Conservation (phyloP, 2,888 invertebrate species). For the Phaedon cochleariae region DNA sequence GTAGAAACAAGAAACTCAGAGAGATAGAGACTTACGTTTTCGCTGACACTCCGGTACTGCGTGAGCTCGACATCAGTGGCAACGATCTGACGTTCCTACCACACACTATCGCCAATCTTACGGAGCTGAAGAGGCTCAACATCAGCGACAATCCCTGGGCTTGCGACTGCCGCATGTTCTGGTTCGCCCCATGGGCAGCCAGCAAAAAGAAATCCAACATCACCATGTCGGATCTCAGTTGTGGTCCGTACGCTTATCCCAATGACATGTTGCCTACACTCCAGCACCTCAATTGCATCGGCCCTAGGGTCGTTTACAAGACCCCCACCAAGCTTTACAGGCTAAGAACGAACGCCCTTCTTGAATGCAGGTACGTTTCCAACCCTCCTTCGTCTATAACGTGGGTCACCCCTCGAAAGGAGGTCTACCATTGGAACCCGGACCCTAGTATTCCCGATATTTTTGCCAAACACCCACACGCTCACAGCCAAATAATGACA, state of each 20-base stretch:
- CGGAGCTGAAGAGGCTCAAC: slow-evolving; percentile 70
- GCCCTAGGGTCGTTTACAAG: slow-evolving; percentile 69
- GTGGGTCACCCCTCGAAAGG: slow-evolving; percentile 83
- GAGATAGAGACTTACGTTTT: slow-evolving; percentile 72
- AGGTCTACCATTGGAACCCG: slow-evolving; percentile 81
- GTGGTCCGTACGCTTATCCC: slow-evolving; percentile 70
- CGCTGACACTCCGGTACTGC: slow-evolving; percentile 68
- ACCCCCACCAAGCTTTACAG: slow-evolving; percentile 72
- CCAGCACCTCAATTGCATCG: slow-evolving; percentile 75
- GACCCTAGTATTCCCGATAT: slow-evolving; percentile 72
- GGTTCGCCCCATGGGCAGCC: slow-evolving; percentile 55
- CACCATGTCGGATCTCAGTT: slow-evolving; percentile 69
- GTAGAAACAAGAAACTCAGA: slow-evolving; percentile 69
- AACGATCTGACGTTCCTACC: slow-evolving; percentile 79
- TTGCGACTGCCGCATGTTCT: slow-evolving; percentile 79
- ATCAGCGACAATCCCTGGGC: slow-evolving; percentile 82
- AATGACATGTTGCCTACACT: slow-evolving; percentile 77
- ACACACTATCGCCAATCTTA: slow-evolving; percentile 71
- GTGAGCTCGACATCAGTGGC: slow-evolving; percentile 73
- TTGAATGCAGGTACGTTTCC: slow-evolving; percentile 77
- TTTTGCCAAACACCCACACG: slow-evolving; percentile 72
- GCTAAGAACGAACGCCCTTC: slow-evolving; percentile 72
- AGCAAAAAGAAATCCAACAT: slow-evolving; percentile 63
- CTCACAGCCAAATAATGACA: slow-evolving; percentile 67
- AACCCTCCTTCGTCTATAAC: slow-evolving; percentile 82